Evolutionary conservation across 2,888 invertebrate genomes (phyloP), one percentile per base, ranked within the genome.

Genomic region (Dasypogon diadema): DNA sequence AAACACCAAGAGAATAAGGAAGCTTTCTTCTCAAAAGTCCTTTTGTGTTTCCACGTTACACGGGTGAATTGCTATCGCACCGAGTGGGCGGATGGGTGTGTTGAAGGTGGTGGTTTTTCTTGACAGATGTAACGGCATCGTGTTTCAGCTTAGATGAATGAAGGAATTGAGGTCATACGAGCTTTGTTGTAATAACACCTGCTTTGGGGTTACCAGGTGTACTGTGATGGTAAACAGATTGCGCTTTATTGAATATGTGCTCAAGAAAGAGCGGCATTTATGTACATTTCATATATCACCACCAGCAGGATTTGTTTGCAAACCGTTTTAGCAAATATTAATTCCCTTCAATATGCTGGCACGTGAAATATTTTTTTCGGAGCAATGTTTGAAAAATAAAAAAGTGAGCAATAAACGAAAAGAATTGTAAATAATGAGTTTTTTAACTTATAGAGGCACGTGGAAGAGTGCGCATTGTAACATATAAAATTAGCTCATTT

Each of bases 131-230:
- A 26, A 46, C 46, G 24, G 16, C 48, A 24, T 42, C 46, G 65
- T 26, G 46, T 65, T 10, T 22, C 22, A 65, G 48, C 65, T 48
- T 46, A 46, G 16, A 65, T 42, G 48, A 65, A 42, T 48, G 48
- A 16, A 42, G 24, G 46, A 65, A 65, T 46, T 42, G n/a, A 46
- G 65, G 65, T 65, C 65, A 65, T 65, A 48, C 14, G 65, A 65
- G 65, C 65, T 24, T 65, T 65, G 46, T 65, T 65, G 46, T 65
- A 46, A 48, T n/a, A 46, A 21, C 48, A 65, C 65, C 65, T 65
- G 65, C 14, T 6, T 24, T 24, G 14, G 65, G 65, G 65, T 42
- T 65, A 18, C 65, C 65, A 65, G 65, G 48, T 65, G 10, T 30
- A 30, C 10, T 30, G 63, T 3, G 42, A 12, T n/a, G n/a, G n/a